These are phyloP conservation scores for Puffinus mauretanicus DNA, from an alignment of 2,113 vertebrate genomes.

Conservation along the genomic window DNA sequence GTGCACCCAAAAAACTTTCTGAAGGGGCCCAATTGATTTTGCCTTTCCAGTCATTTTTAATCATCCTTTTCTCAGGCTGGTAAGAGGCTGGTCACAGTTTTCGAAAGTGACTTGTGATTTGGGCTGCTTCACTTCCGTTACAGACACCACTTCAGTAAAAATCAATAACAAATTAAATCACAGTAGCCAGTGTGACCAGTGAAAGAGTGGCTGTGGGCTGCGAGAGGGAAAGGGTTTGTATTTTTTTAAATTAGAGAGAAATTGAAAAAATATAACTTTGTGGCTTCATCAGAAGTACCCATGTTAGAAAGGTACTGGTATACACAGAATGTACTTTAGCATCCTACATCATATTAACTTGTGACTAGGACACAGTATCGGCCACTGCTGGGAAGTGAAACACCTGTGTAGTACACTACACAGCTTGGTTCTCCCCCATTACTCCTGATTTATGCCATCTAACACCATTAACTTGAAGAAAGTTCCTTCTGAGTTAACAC, in stretches of 20 bases:
- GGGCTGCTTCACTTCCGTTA: neutral
- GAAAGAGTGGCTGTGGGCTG: neutral
- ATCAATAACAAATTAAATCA: constrained; percentile 50
- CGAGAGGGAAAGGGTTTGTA: neutral
- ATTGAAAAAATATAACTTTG: neutral
- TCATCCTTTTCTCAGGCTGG: neutral
- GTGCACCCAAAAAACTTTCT: neutral
- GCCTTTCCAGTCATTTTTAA: neutral
- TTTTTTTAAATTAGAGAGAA: constrained; percentile 12
- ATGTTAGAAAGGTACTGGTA: neutral
- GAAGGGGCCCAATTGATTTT: neutral
- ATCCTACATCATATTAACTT: neutral
- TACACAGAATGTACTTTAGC: neutral
- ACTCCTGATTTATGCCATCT: neutral
- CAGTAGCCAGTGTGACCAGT: neutral
- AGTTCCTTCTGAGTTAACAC: neutral
- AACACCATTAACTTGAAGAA: neutral
- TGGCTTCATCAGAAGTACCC: neutral
- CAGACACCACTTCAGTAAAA: neutral
- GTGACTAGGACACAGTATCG: neutral
- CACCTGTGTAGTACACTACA: neutral
- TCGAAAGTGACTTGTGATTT: neutral
- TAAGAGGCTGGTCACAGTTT: neutral
- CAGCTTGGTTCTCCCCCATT: neutral
- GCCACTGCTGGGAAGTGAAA: neutral